Base-by-base conservation (phyloP, 2,113 vertebrate species). In the Pelecanoides urinatrix region DNA sequence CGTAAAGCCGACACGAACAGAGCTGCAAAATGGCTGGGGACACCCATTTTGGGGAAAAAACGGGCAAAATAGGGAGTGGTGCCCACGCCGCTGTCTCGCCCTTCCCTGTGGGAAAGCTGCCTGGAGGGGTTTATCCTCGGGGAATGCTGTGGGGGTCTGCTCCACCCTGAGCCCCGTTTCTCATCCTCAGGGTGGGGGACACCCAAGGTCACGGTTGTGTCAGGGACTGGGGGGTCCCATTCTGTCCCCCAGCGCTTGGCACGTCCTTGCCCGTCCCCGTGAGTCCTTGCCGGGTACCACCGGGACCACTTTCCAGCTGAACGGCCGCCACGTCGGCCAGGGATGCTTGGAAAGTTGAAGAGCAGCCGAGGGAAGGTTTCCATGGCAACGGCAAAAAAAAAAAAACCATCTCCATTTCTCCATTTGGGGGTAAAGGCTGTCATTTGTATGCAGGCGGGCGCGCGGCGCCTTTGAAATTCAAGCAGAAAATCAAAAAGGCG, bases 371-470 rank as follows among this genome's bases (percentile, higher is more conserved):
- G 66, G 92, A 87, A 40, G 84, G 95, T 96, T 97, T 70, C 96
- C 65, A 96, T 80, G 93, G 90, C 84, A 92, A 97, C 93, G 8
- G 49, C 32, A 68, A 80, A 53, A 45, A 76, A 78, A 74, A 71
- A 71, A 71, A 86, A 93, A 83, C n/a, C n/a, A 40, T 94, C 75
- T 95, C 23, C 79, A 70, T 79, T 75, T 92, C 87, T 61, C 27
- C 61, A 11, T 72, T 86, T 74, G 63, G 68, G 72, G 75, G 36
- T 65, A 65, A 89, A 81, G 32, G 79, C 44, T 19, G 78, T 77
- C 63, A 88, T 96, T 96, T 90, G 96, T 96, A 94, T 96, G 93
- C 96, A 88, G 76, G 87, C n/a, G 58, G 45, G 85, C 53, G 59
- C 23, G 14, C 16, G 14, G 45, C 36, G 66, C 59, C 70, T 72